Evolutionary conservation across 2,797 vertebrate genomes (phyloP), one percentile per base, ranked within the genome.

Genomic region (Rhinichthys osculus): DNA sequence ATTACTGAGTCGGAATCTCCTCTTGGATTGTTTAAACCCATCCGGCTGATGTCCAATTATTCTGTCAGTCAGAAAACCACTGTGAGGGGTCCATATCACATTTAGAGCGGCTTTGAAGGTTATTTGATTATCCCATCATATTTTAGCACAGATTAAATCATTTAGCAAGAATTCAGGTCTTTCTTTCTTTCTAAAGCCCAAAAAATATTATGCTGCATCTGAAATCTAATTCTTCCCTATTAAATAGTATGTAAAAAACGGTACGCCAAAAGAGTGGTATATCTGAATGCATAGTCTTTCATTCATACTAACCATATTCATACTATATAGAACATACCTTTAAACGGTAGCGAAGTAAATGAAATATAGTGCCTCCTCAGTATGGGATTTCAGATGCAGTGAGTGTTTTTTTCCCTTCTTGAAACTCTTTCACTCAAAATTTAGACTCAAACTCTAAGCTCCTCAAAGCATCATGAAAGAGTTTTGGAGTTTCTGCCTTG

Each of bases 31-130:
- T 50, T 84, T 81, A 62, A 81, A 84, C 71, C 50, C 23, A 5
- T 82, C 78, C 74, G 30, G 50, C 21, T 69, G 82, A 76, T 52
- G 59, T 69, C 44, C 40, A 85, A 85, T 85, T 70, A 81, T 47
- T 17, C 35, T 66, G 73, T 84, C 71, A 47, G 21, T 64, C 38
- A 69, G 35, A 35, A 73, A 87, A 30, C 16, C 40, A 2, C 30
- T 44, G 35, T 21, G 16, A 54, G 52, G 57, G 73, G 52, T 30
- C 40, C 10, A 13, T 42, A 6, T 81, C 57, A 64, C 57, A 74
- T 84, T 81, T 57, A 54, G 23, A 52, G 50, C 2, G 3, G 54
- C 69, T 84, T 74, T 59, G 47, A 83, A 84, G 16, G 59, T 66
- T 50, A 8, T 84, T 59, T 84, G 47, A 84, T 59, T 66, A 69